Evolutionary conservation across 2,797 vertebrate genomes (phyloP), one percentile per base, ranked within the genome.

Genomic region (Xenentodon cancila): DNA sequence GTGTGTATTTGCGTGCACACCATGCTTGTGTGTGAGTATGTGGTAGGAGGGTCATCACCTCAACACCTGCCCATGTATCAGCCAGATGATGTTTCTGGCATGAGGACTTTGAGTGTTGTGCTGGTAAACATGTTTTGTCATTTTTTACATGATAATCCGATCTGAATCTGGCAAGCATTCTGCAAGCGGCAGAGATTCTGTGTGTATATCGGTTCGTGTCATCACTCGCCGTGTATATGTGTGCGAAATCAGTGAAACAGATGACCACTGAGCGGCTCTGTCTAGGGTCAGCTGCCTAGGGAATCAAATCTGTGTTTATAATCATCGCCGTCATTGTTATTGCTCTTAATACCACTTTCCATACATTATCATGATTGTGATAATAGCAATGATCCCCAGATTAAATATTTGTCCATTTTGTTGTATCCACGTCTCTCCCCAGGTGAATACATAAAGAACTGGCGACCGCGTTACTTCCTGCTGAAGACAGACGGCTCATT

Each of bases 371-470:
- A 20, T 51, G 47, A 47, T 77, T 30, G n/a, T 17, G 20, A 58
- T 78, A 54, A 68, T 61, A 34, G 19, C 58, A 12, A 21, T 66
- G 48, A 68, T n/a, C 42, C 18, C 44, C 32, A 51, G 21, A 64
- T 63, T 7, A 21, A 2, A 9, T 55, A 3, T 43, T 9, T 4
- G n/a, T 61, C 6, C 13, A 37, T 65, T 5, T 71, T 32, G 65
- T 57, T 77, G 9, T 47, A 0, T 74, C 22, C 5, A 12, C 75
- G 47, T 87, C 45, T 73, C 76, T 67, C 60, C 64, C 18, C 73
- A 99, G 97, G 97, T 91, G 97, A 98, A 92, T 99, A 99, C 88
- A 99, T 98, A 92, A 98, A 98, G 94, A 99, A 97, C 85, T 99
- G 97, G 97, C 95, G 97, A 77, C 97, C 97, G 58, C 94, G 97